A percentile compares a stretch with the other conserved stretches of the same genome.
These are phyloP conservation scores for Todiramphus saurophagus DNA, from an alignment of 2,113 vertebrate species.

Conservation along the genomic window DNA sequence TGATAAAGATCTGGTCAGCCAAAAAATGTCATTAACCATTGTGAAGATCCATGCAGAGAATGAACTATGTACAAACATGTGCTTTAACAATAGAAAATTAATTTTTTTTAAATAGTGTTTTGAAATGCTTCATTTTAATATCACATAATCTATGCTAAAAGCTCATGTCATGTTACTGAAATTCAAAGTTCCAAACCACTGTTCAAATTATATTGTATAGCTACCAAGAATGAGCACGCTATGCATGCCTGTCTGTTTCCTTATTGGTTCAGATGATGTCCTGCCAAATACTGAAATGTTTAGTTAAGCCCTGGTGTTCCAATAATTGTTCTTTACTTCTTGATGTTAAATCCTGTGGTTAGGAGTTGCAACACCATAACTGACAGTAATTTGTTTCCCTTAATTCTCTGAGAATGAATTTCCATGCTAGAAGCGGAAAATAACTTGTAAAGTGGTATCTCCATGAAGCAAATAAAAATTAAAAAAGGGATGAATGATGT, in stretches of 20 bases:
- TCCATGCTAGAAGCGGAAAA: not conserved
- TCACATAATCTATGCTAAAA: not conserved
- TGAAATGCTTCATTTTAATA: not conserved
- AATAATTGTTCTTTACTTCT: slow-evolving; percentile 54
- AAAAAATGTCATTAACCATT: not conserved
- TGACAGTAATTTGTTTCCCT: slow-evolving; percentile 41
- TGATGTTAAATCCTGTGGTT: slow-evolving; percentile 28
- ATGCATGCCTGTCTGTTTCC: not conserved
- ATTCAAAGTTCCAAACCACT: not conserved
- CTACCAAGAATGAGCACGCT: not conserved
- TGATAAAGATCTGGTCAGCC: not conserved
- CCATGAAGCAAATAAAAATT: not conserved
- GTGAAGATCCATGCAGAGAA: not conserved
- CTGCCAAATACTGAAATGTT: slow-evolving; percentile 11
- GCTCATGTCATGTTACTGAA: not conserved
- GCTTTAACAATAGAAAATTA: not conserved
- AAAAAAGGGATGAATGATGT: not conserved
- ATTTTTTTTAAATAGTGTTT: not conserved
- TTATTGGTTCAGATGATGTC: not conserved
- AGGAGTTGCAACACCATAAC: slow-evolving; percentile 29
- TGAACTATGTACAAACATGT: rapidly evolving
- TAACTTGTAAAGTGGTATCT: not conserved
- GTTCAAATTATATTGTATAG: not conserved
- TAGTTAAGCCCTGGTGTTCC: slow-evolving; percentile 33
- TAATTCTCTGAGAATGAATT: slow-evolving; percentile 29